These are phyloP conservation scores for Mycalesis mineus DNA, from an alignment of 2,888 invertebrate genomes.

Conservation along the genomic window DNA sequence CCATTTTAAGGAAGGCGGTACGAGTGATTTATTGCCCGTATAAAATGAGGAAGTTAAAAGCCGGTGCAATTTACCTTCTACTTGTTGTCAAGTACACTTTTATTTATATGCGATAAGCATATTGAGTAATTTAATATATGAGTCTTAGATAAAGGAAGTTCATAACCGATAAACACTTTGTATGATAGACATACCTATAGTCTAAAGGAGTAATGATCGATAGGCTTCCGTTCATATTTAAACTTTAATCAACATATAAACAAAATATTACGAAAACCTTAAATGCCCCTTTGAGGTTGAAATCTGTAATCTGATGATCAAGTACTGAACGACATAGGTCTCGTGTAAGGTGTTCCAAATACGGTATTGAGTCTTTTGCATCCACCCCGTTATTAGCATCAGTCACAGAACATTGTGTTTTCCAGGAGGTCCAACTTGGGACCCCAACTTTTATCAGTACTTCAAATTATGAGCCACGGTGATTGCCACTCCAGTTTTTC, in stretches of 20 bases:
- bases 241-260: neutral
- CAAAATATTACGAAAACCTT: neutral
- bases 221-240: slow-evolving; percentile 17
- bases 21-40: neutral
- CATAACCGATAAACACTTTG: slow-evolving; percentile 31
- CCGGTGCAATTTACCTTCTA: slow-evolving; percentile 5
- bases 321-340: too few relatives aligned
- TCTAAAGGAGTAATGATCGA: slow-evolving; percentile 29
- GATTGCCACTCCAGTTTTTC: too few relatives aligned
- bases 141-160: slow-evolving; percentile 15
- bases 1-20: neutral
- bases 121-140: slow-evolving; percentile 16
- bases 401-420: too few relatives aligned
- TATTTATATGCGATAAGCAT: slow-evolving; percentile 9
- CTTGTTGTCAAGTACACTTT: slow-evolving; percentile 16
- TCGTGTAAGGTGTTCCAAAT: too few relatives aligned
- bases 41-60: slow-evolving; percentile 14
- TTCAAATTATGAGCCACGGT: too few relatives aligned
- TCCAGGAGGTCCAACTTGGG: too few relatives aligned
- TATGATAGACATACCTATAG: slow-evolving; percentile 18
- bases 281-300: too few relatives aligned
- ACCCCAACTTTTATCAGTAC: too few relatives aligned
- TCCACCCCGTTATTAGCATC: too few relatives aligned
- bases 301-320: too few relatives aligned
- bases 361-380: too few relatives aligned